Evolutionary conservation across 2,888 invertebrate genomes (phyloP).

Genomic region (Sabatieria punctata): DNA sequence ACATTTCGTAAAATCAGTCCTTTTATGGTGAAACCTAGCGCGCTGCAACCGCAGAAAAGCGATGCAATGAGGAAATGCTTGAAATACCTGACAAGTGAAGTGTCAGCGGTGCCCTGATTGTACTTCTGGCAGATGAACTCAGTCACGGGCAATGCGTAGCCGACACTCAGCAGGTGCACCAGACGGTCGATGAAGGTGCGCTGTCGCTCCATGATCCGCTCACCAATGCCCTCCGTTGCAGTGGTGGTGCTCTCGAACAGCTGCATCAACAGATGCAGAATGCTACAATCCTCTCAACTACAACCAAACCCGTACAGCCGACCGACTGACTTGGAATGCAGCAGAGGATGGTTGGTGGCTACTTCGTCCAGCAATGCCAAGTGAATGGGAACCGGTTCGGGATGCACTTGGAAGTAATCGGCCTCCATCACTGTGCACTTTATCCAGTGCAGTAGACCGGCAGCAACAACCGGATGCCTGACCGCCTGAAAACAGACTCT

Average conservation of each 20-base stretch:
- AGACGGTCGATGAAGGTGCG: conserved; percentile 51
- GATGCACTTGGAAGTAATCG: conserved; percentile 84
- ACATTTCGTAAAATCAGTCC: no score
- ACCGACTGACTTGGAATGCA: conserved; percentile 47
- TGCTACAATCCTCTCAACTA: conserved; percentile 37
- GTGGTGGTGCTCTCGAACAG: conserved; percentile 50
- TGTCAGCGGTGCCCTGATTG: neutral
- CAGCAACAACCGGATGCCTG: conserved; percentile 81
- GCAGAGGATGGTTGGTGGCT: conserved; percentile 67
- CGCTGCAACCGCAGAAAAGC: no score
- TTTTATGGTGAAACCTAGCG: no score
- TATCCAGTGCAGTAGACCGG: conserved; percentile 83
- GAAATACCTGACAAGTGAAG: neutral
- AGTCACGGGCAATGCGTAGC: conserved; percentile 83
- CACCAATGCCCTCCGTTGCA: neutral
- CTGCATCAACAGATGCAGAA: conserved; percentile 61
- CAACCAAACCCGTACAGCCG: neutral
- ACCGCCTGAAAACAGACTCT: conserved; percentile 1
- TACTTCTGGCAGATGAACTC: neutral
- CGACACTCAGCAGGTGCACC: conserved; percentile 81
- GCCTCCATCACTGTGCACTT: conserved; percentile 84
- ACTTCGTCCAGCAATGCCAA: conserved; percentile 87
- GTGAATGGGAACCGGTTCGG: conserved; percentile 83
- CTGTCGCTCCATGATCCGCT: conserved; percentile 1
- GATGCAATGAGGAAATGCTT: neutral